Evolutionary conservation across 2,797 vertebrate genomes (phyloP).

Genomic region (Cichlasoma orientale): DNA sequence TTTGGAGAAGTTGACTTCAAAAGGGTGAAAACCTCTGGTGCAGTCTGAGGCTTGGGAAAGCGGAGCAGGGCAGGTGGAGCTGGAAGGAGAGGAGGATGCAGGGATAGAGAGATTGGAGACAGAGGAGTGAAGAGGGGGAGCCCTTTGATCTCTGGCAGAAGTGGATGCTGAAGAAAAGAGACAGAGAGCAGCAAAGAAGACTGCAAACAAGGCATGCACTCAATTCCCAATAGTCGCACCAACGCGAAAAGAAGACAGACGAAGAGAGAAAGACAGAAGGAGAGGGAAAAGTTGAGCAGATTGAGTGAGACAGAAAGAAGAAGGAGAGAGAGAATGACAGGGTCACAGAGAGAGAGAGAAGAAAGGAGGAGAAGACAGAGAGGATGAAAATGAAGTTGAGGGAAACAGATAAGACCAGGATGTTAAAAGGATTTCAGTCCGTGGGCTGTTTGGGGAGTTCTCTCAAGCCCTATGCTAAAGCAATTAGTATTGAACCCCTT

Average conservation of each 20-base stretch:
- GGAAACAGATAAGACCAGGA: conserved; percentile 75
- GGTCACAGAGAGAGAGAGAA: conserved; percentile 40
- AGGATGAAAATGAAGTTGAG: conserved; percentile 57
- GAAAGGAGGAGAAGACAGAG: conserved; percentile 23
- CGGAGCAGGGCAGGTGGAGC: conserved; percentile 60
- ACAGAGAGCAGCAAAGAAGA: conserved; percentile 62
- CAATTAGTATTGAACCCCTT: conserved; percentile 83
- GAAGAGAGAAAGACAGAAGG: conserved; percentile 36
- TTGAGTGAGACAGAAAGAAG: conserved; percentile 50
- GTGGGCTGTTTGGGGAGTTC: conserved; percentile 73
- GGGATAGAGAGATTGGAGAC: conserved; percentile 64
- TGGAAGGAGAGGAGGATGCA: conserved; percentile 36
- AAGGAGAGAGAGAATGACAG: conserved; percentile 46
- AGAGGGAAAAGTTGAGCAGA: conserved; percentile 53
- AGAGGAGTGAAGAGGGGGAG: conserved; percentile 70
- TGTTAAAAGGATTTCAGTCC: conserved; percentile 76
- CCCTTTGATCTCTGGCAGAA: conserved; percentile 83
- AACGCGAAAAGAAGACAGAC: conserved; percentile 32
- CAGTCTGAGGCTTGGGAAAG: conserved; percentile 66
- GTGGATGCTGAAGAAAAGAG: conserved; percentile 70
- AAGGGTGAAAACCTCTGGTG: conserved; percentile 63
- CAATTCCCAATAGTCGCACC: conserved; percentile 65
- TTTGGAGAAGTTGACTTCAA: conserved; percentile 80
- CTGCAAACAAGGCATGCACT: conserved; percentile 73
- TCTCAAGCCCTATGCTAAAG: conserved; percentile 75